Evolutionary conservation across 2,888 invertebrate genomes (phyloP).

Genomic region (Drosophila putrida): DNA sequence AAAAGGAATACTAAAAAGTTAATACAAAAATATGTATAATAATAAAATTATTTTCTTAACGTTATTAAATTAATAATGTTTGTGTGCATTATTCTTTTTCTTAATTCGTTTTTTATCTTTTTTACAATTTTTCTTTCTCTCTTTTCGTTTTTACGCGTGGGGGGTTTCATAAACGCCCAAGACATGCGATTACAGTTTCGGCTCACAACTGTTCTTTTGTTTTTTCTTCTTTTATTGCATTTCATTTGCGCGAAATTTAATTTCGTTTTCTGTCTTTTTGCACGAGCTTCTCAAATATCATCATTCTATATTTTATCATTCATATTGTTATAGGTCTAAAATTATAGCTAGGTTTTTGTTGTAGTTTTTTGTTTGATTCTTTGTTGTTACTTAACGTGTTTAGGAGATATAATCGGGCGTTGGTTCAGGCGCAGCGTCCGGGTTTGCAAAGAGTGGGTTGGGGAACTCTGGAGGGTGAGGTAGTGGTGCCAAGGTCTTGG

Average conservation of each 20-base stretch:
- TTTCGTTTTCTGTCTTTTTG: conserved; percentile 74
- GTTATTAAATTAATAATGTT: conserved; percentile 52
- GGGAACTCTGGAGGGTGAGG: conserved; percentile 98
- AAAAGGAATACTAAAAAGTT: conserved; percentile 58
- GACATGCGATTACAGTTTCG: conserved; percentile 46
- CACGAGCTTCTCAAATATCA: conserved; percentile 80
- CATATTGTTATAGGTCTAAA: conserved; percentile 55
- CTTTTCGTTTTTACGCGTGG: conserved; percentile 19
- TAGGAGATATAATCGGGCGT: conserved; percentile 92
- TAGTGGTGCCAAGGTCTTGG: conserved; percentile 94
- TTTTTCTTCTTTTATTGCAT: conserved; percentile 59
- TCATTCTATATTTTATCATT: conserved; percentile 35
- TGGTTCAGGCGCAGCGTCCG: conserved; percentile 92
- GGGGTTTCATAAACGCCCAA: conserved; percentile 56
- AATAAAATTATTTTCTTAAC: conserved; percentile 77
- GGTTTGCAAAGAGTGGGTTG: conserved; percentile 95
- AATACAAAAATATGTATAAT: conserved; percentile 51
- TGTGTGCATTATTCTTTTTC: conserved; percentile 32
- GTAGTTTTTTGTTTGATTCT: conserved; percentile 23
- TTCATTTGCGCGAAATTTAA: conserved; percentile 57
- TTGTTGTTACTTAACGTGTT: conserved; percentile 52
- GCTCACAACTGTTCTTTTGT: conserved; percentile 75
- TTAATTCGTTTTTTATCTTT: conserved; percentile 41
- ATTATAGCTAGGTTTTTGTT: conserved; percentile 61
- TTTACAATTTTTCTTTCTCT: conserved; percentile 47